phyloP scores from a whole-genome alignment of 2,888 invertebrate species.

The Netelia inedita region DNA sequence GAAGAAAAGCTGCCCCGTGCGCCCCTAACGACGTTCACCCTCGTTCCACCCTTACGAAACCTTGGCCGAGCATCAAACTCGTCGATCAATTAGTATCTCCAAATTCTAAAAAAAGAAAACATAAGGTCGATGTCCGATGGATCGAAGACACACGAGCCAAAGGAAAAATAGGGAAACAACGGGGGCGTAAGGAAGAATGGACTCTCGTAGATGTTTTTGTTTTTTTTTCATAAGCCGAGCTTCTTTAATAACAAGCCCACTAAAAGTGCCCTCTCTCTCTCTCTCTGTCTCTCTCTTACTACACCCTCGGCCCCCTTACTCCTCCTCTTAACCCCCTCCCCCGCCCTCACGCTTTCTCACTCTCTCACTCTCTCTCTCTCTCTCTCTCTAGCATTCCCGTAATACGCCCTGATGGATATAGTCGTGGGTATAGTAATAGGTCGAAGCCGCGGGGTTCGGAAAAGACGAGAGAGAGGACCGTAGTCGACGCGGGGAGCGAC shows the following conservation, averaged over 20 bases:
- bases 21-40: too few species aligned
- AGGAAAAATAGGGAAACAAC: background rate
- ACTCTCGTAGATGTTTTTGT: conserved; percentile 25
- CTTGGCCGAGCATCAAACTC: too few species aligned
- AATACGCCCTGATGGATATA: conserved; percentile 60
- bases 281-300: background rate
- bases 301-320: background rate
- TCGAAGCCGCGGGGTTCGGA: conserved; percentile 68
- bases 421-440: conserved; percentile 51
- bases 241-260: conserved; percentile 17
- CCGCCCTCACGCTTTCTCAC: background rate
- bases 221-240: conserved; percentile 29
- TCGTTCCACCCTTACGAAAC: too few species aligned
- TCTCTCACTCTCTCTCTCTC: background rate
- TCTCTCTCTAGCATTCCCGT: conserved; percentile 31
- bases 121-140: background rate
- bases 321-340: background rate
- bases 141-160: background rate
- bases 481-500: conserved; percentile 53
- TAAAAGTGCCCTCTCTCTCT: conserved; percentile 16
- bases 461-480: conserved; percentile 59
- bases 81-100: too few species aligned
- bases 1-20: too few species aligned
- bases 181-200: conserved; percentile 28
- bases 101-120: too few species aligned